Evolutionary conservation across 1,140 invertebrate genomes (phyloP), one percentile per base, ranked within the genome.

Genomic region (Drosophila insularis): DNA sequence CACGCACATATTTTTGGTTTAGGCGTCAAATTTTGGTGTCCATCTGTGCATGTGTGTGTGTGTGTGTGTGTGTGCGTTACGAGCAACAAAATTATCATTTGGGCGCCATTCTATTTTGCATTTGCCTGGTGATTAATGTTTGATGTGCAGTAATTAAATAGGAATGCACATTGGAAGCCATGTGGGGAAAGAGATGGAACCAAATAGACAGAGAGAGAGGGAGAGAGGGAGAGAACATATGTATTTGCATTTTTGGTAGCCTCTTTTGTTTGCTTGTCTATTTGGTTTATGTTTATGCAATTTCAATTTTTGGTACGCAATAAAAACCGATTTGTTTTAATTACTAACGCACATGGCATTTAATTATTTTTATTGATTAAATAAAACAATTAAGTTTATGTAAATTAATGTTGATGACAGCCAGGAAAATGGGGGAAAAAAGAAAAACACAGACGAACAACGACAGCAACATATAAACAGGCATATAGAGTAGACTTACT

Each of bases 311-410:
- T 37, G 74, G 58, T 67, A 72, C 43, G 82, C 80, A 73, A 79
- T 84, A 84, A 89, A 89, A 89, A 63, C 85, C 43, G 85, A 89
- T 89, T 89, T 89, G 84, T 89, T 89, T 89, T 89, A 84, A 89
- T 89, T 89, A 89, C 77, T 80, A 85, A 89, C 85, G 84, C 85
- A 89, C 84, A 89, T 89, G 84, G 80, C 80, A 89, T 89, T 89
- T 89, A 84, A 89, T 89, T 89, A 89, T 89, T 89, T 86, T 89
- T 89, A 89, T 89, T 89, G 85, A 89, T 89, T 89, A 89, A 89
- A 89, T 89, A 89, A 89, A 89, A 89, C 84, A 89, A 89, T 89
- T 89, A 89, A 89, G 84, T 87, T 89, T 89, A 89, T 89, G 84
- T 80, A 80, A 89, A 89, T 89, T 80, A 72, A 89, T 78, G 76